These are phyloP conservation scores for Cryptotis parvus DNA, from an alignment of 2,113 vertebrate species.

Conservation along the genomic window DNA sequence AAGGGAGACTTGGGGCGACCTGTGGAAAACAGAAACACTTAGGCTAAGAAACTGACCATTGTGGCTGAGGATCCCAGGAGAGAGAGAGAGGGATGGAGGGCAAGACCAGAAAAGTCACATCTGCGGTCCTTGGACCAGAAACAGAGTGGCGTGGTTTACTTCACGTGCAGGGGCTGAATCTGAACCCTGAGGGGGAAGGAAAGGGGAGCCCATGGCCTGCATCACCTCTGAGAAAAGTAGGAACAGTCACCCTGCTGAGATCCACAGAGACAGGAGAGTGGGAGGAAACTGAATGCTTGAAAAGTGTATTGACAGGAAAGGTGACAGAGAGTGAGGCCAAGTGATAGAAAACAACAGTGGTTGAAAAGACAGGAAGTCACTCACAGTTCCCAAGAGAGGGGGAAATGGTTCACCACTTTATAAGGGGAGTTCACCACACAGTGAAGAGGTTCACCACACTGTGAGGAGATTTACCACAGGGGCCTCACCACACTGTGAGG, in stretches of 20 bases:
- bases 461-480: too few species aligned
- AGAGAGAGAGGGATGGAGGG: too few species aligned
- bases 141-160: background rate
- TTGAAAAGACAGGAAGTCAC: background rate
- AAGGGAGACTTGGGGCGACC: background rate
- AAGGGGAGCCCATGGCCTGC: background rate
- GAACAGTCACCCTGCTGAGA: background rate
- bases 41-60: background rate
- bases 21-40: background rate
- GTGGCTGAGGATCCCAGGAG: too few species aligned
- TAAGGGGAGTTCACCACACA: too few species aligned
- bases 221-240: background rate
- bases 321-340: background rate
- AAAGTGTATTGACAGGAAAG: background rate
- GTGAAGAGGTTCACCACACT: too few species aligned
- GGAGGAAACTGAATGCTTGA: too few species aligned
- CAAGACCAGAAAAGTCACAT: too few species aligned
- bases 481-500: too few species aligned
- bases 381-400: background rate
- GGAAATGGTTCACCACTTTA: too few species aligned
- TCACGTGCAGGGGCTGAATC: background rate
- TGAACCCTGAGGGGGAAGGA: background rate
- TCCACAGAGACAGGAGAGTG: accelerated
- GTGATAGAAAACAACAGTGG: background rate
- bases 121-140: background rate